These are phyloP conservation scores for Sebastes schlegelii DNA, from an alignment of 2,113 vertebrate genomes.

Conservation along the genomic window DNA sequence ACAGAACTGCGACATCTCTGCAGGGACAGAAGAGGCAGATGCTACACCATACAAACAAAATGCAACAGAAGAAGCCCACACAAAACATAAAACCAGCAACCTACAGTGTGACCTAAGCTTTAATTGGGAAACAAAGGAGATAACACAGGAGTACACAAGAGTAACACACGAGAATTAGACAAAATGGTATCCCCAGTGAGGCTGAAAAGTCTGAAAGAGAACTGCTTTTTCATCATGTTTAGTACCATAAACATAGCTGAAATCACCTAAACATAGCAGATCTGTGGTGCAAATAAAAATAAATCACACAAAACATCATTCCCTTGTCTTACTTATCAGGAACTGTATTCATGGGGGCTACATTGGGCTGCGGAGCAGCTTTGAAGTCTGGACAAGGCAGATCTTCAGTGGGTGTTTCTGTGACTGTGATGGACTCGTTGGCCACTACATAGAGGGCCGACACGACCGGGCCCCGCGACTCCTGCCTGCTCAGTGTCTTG, in stretches of 20 bases:
- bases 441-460: constrained; percentile 85
- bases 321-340: constrained; percentile 45
- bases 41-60: constrained; percentile 58
- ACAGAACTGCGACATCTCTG: constrained; percentile 40
- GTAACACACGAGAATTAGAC: constrained; percentile 55
- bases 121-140: constrained; percentile 72
- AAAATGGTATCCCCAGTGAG: constrained; percentile 32
- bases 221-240: constrained; percentile 28
- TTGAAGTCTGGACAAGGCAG: constrained; percentile 75
- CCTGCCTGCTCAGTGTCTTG: constrained; percentile 80
- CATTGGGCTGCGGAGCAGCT: constrained; percentile 59
- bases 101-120: constrained; percentile 72
- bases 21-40: constrained; percentile 45
- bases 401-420: constrained; percentile 78
- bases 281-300: constrained; percentile 32
- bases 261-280: constrained; percentile 43
- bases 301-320: constrained; percentile 52
- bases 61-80: constrained; percentile 75
- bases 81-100: constrained; percentile 78
- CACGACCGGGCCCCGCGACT: constrained; percentile 75
- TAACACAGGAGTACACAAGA: constrained; percentile 71
- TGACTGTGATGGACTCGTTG: constrained; percentile 83
- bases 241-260: constrained; percentile 43
- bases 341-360: constrained; percentile 34
- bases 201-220: constrained; percentile 29